Base-by-base conservation (phyloP, 2,797 vertebrate species). In the Avahi laniger region DNA sequence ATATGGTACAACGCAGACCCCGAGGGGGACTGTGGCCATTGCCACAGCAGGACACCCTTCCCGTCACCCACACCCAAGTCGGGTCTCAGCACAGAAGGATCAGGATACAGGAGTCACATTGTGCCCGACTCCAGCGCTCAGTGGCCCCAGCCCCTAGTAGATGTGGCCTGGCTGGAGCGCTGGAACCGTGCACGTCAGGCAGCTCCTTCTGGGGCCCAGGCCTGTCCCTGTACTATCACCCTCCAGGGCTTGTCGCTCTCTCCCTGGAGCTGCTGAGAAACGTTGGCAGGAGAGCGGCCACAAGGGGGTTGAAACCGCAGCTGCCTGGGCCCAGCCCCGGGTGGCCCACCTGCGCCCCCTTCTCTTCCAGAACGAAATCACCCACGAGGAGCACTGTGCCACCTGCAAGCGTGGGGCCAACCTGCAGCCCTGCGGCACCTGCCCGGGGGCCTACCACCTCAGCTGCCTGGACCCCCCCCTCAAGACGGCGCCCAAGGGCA, bases 401-500 rank as follows among this genome's bases (percentile, higher is more conserved):
- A 98, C 99, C 86, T 99, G 99, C 98, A 99, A 99, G 97, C 99
- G 98, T 35, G 99, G 99, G 0, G 98, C 99, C 7, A 98, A 99
- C 97, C 98, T 99, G 95, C 99, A 99, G 98, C 98, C 98, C 59
- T 99, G 99, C 59, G 98, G 99, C 96, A 99, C 98, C 2, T 99
- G 99, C 98, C 98, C 99, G n/a, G 98, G 99, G 91, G 99, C 99
- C 81, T 99, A 99, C 98, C 99, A 99, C 98, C 99, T 99, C 93
- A 98, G 98, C 98, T 99, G 99, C 99, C 99, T 99, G 97, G 99
- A 99, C 85, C 99, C 99, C 0, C 99, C 99, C 0, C 99, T 99
- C 95, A 99, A 98, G 98, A 98, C 99, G 5, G 98, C 98, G 0
- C 99, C 99, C 95, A 99, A 99, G 97, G 99, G 99, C 24, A 80